Base-by-base conservation (phyloP, 1,140 invertebrate genomes). In the Parapsyche elsis region DNA sequence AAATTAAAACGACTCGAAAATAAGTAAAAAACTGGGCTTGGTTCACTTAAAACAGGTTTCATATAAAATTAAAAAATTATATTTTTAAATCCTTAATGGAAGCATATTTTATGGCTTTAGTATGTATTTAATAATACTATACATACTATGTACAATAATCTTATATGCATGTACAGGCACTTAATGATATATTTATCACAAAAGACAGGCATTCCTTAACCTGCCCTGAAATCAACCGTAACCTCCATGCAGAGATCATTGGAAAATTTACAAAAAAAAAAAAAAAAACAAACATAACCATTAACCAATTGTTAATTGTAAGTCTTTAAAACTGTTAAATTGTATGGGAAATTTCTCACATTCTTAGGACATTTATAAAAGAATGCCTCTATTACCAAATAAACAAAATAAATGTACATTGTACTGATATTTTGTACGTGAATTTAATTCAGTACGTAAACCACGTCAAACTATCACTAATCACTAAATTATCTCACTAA, bases 171-270 rank as follows among this genome's bases (percentile, higher is more conserved):
- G 30, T 38, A 23, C 67, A 71, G 67, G 67, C 67, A 71, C 67
- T 71, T 71, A 38, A 71, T 38, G 67, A 71, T 71, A 71, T 71
- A 30, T n/a, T 30, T 71, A 61, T 61, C 57, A 61, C 57, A 61
- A 19, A 19, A 38, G 30, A 38, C 30, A 38, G 30, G 30, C 30
- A 38, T 38, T 38, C 30, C 7, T 1, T 38, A 38, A 38, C 1
- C 30, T 4, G 30, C 7, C 30, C 30, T 38, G 30, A 38, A 38
- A 38, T 38, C 30, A 4, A 38, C 30, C 30, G 7, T 38, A 4
- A 38, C 30, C 30, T 38, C 30, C 30, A 38, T 38, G 30, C 30
- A 38, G 30, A 38, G 30, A 38, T 38, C 30, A 38, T 38, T 4
- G 7, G 30, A 53, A 53, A 53, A 53, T 53, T 53, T 53, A 53